These are phyloP conservation scores for Kryptopterus vitreolus DNA, from an alignment of 2,797 vertebrate species.

Conservation along the genomic window DNA sequence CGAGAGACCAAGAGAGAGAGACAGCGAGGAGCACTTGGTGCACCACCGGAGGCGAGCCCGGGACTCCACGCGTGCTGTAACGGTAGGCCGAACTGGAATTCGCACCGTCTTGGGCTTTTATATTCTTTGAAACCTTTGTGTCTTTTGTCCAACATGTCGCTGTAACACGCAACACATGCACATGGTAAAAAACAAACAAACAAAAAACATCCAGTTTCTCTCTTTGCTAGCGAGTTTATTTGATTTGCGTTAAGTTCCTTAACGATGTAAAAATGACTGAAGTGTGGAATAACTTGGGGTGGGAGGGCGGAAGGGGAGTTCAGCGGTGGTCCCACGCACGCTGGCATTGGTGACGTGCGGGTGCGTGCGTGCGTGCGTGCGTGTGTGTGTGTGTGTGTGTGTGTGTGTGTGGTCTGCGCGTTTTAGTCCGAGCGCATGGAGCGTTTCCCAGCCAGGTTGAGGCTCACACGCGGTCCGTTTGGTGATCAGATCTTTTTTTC, in stretches of 20 bases:
- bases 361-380: no score
- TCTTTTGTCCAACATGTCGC: background rate
- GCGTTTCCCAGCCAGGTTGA: background rate
- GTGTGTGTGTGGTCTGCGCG: constrained; percentile 7
- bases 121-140: background rate
- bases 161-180: background rate
- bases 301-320: background rate
- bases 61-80: background rate
- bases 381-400: no score
- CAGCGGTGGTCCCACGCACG: background rate
- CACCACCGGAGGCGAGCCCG: background rate
- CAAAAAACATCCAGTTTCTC: no score
- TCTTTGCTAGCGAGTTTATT: background rate
- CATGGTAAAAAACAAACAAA: background rate
- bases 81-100: background rate
- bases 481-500: background rate
- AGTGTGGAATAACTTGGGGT: background rate
- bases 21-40: background rate
- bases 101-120: no score
- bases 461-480: background rate
- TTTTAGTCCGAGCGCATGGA: background rate
- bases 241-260: background rate
- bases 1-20: no score
- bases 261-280: background rate
- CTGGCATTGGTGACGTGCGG: background rate